phyloP scores from a whole-genome alignment of 2,113 vertebrate genomes.

The Trinectes maculatus region DNA sequence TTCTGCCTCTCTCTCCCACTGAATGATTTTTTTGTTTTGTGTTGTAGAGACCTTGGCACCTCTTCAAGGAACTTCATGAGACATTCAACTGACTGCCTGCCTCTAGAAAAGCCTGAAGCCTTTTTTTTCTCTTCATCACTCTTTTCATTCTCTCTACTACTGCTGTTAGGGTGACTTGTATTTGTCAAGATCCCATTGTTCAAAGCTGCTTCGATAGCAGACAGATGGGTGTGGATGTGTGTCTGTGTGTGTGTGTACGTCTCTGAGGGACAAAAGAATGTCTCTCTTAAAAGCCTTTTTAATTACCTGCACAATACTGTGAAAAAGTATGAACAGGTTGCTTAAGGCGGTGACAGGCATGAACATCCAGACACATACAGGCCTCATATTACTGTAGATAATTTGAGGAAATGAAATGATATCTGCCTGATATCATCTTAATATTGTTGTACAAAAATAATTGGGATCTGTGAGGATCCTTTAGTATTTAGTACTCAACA shows the following conservation, averaged over 20 bases:
- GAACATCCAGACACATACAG: conserved; percentile 25
- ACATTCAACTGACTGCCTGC: conserved; percentile 77
- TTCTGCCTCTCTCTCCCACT: conserved; percentile 54
- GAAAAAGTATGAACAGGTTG: conserved; percentile 11
- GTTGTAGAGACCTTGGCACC: conserved; percentile 69
- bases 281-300: conserved; percentile 34
- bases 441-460: conserved; percentile 19
- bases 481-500: neutral
- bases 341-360: conserved; percentile 14
- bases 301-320: conserved; percentile 41
- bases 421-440: conserved; percentile 30
- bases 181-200: conserved; percentile 75
- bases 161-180: conserved; percentile 77
- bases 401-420: conserved; percentile 19
- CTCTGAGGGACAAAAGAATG: conserved; percentile 8
- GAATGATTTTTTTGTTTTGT: conserved; percentile 69
- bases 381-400: neutral
- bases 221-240: conserved; percentile 38
- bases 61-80: conserved; percentile 76
- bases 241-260: conserved; percentile 9
- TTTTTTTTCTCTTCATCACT: conserved; percentile 40
- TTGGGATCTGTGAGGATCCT: neutral
- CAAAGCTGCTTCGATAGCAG: conserved; percentile 54
- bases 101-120: conserved; percentile 72
- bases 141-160: conserved; percentile 56